Base-by-base conservation (phyloP, 1,140 invertebrate genomes). In the Lerema accius region DNA sequence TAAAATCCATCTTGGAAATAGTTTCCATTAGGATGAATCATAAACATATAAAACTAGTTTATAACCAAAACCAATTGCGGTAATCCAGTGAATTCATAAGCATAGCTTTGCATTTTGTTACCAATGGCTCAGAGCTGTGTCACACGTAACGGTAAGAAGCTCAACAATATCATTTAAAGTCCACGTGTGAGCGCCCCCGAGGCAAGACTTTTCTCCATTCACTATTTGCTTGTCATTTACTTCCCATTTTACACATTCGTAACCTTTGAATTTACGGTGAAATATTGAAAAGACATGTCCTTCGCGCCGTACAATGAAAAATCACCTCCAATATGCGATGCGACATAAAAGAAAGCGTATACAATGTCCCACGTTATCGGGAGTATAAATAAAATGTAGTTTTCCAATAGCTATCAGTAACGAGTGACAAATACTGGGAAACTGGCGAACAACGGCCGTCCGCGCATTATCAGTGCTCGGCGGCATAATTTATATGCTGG, bases 401-500 rank as follows among this genome's bases (percentile, higher is more conserved):
- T 58, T 58, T 46, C 42, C 55, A 58, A 60, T 60, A 60, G 45
- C 56, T 60, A 60, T 49, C 56, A 49, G 43, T 48, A 39, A 39
- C 56, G 32, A 60, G 45, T 49, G 56, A 60, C 56, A 60, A 60
- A 60, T 60, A 49, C 45, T 69, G 63, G 32, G 42, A 55, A 55
- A 45, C 32, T 28, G 42, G 26, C 32, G 61, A 19, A 23, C 14
- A 14, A 35, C 53, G 42, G 23, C 15, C 42, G 45, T 56, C 63
- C 51, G 11, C 48, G 39, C 48, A 65, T 59, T 65, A 65, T 65
- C 35, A 43, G 53, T 26, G 56, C 28, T 48, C 59, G 61, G 67
- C 60, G 48, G 66, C 68, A 76, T 76, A 73, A 76, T 76, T 68
- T 73, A 76, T 76, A 65, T 76, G 70, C 45, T 67, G 43, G 42